phyloP scores from a whole-genome alignment of 2,113 vertebrate species.

The Ageneiosus marmoratus region DNA sequence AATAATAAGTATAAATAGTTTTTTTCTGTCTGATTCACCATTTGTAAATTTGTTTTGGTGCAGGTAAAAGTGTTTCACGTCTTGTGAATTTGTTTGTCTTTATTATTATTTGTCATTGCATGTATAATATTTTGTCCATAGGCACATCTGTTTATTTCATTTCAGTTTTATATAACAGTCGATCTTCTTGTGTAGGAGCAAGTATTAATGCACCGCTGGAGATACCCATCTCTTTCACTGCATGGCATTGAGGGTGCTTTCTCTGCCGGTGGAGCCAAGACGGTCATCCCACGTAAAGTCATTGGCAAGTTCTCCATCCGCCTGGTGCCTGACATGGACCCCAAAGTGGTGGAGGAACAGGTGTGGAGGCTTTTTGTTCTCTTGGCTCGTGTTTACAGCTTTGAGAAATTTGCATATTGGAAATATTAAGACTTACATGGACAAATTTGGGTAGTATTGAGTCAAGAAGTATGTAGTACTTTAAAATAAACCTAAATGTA shows the following conservation, averaged over 20 bases:
- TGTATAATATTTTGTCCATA: background rate
- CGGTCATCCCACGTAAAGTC: constrained; percentile 93
- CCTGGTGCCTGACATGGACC: constrained; percentile 92
- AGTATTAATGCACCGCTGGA: constrained; percentile 94
- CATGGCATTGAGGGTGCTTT: constrained; percentile 98
- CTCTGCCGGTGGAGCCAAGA: constrained; percentile 86
- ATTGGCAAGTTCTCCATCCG: constrained; percentile 96
- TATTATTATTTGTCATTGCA: background rate
- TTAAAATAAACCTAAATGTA: no score
- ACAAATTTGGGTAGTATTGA: no score
- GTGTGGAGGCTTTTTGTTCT: constrained; percentile 60
- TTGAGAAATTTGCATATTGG: background rate
- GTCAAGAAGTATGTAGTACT: no score
- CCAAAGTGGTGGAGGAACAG: constrained; percentile 81
- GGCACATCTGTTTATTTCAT: background rate
- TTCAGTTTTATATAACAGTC: background rate
- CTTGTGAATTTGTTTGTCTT: background rate
- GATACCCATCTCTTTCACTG: constrained; percentile 92
- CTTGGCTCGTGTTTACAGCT: background rate
- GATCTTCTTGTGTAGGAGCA: constrained; percentile 70
- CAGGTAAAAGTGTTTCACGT: no score
- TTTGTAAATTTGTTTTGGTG: no score
- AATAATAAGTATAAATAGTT: no score
- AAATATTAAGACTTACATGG: background rate
- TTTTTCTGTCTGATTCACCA: no score